A percentile compares a stretch with the other conserved stretches of the same genome.
These are phyloP conservation scores for Ceratitis capitata DNA, from an alignment of 1,140 invertebrate genomes.

Conservation along the genomic window DNA sequence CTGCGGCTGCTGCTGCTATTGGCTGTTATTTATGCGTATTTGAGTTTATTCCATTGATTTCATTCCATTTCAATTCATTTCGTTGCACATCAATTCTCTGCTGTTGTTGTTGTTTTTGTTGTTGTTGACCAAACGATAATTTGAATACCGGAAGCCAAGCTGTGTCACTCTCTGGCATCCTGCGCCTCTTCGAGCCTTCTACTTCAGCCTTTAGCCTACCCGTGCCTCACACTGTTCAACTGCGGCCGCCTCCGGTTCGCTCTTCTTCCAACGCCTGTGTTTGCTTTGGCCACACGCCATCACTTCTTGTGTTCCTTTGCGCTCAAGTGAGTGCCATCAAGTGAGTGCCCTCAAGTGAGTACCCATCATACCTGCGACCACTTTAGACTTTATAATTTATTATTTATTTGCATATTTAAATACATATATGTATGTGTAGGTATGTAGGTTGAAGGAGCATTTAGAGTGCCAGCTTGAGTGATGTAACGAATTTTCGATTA, in stretches of 20 bases:
- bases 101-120: no score
- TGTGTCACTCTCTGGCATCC: no score
- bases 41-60: no score
- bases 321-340: no score
- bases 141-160: no score
- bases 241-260: not conserved
- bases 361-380: not conserved
- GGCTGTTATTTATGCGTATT: not conserved
- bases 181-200: no score
- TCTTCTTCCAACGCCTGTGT: not conserved
- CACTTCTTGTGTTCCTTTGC: not conserved
- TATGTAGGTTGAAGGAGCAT: no score
- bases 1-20: no score
- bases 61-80: not conserved
- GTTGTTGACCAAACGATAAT: not conserved
- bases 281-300: not conserved
- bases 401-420: conserved; percentile 26
- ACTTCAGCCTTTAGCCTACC: no score
- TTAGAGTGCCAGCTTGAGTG: no score
- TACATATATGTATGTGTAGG: not conserved
- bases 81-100: not conserved
- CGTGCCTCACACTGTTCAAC: not conserved
- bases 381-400: not conserved
- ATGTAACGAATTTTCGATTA: no score
- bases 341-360: no score